Conservation (phyloP, 2,797 vertebrate genomes). For the Lateolabrax maculatus region DNA sequence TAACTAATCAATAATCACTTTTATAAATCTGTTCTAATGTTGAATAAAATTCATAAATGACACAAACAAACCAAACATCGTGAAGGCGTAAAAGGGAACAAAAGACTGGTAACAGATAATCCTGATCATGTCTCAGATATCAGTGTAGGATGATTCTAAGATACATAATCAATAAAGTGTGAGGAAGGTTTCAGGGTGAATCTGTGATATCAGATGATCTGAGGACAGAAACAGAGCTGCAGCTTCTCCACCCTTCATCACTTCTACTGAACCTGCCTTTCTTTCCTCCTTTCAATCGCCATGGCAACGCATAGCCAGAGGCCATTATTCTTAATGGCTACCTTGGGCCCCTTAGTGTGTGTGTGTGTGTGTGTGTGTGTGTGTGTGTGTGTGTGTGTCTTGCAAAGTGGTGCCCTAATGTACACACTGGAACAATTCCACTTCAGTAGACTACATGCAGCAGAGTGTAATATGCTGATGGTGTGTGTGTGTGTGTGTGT, state of each 20-base stretch:
- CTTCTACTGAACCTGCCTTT: conserved; percentile 39
- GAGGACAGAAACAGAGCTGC: too few species aligned
- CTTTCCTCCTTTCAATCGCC: conserved; percentile 51
- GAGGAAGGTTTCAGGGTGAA: too few species aligned
- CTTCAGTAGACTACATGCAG: conserved; percentile 9
- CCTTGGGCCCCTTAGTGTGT: conserved; percentile 58
- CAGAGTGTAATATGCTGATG: background rate
- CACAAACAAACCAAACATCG: too few species aligned
- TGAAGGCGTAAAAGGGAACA: too few species aligned
- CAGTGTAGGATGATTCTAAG: too few species aligned
- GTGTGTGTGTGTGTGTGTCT: conserved; percentile 15
- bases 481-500: background rate
- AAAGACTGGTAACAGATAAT: too few species aligned
- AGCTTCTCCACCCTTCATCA: conserved; percentile 16
- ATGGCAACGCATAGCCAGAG: conserved; percentile 67
- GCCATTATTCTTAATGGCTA: conserved; percentile 73
- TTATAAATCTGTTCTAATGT: too few species aligned
- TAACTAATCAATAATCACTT: too few species aligned
- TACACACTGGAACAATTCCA: conserved; percentile 13
- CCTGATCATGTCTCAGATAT: too few species aligned
- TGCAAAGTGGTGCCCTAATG: background rate
- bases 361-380: conserved; percentile 36
- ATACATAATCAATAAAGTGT: too few species aligned
- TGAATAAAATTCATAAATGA: too few species aligned
- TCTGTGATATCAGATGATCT: too few species aligned